Evolutionary conservation across 2,113 vertebrate species (phyloP).

Genomic region (Megalops atlanticus): DNA sequence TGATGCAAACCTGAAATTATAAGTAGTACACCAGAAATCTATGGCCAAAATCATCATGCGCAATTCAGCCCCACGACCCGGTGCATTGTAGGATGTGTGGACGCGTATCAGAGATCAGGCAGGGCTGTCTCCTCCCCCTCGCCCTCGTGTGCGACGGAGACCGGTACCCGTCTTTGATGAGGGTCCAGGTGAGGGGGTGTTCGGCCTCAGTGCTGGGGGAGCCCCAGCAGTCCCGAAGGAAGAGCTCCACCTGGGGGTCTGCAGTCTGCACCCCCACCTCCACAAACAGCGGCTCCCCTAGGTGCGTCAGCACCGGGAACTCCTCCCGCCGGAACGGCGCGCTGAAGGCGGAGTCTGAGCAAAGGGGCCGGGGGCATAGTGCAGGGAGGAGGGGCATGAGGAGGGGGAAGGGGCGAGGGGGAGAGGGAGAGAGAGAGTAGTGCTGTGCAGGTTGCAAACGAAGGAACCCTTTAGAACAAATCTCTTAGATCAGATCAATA

Average conservation of each 20-base stretch:
- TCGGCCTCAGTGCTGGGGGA: constrained; percentile 2
- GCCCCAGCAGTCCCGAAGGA: constrained; percentile 27
- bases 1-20: neutral
- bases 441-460: too few species aligned
- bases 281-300: constrained; percentile 21
- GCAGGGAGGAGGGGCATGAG: too few species aligned
- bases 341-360: constrained; percentile 1
- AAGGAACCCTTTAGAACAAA: too few species aligned
- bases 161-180: constrained; percentile 32
- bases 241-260: constrained; percentile 26
- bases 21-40: neutral
- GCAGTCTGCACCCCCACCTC: constrained; percentile 15
- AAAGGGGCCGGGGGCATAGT: neutral
- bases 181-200: constrained; percentile 18
- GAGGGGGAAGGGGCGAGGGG: too few species aligned
- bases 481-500: too few species aligned
- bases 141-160: neutral
- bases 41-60: too few species aligned
- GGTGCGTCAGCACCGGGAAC: constrained; percentile 9
- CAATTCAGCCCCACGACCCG: too few species aligned
- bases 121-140: too few species aligned
- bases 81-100: too few species aligned
- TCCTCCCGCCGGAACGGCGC: neutral
- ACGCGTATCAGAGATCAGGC: too few species aligned
- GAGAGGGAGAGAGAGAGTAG: too few species aligned